Conservation (phyloP, 2,797 vertebrate genomes). For the Phylloscopus collybita region DNA sequence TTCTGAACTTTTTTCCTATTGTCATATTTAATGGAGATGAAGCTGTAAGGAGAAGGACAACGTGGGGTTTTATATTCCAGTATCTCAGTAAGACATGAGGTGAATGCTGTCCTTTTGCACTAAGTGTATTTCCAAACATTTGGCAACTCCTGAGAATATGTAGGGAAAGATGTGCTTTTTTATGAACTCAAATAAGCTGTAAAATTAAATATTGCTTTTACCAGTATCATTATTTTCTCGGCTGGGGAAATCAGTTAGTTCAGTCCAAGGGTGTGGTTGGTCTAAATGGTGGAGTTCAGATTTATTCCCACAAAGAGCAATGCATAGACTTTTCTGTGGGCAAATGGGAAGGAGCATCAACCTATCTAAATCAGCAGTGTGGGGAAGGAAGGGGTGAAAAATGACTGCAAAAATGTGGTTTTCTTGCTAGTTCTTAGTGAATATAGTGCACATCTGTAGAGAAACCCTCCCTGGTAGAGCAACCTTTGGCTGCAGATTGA, state of each 20-base stretch:
- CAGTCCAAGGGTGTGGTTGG: background rate
- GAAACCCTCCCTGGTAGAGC: background rate
- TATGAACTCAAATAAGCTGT: background rate
- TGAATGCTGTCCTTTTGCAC: background rate
- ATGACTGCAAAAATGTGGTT: background rate
- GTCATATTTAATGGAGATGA: background rate
- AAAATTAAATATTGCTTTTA: background rate
- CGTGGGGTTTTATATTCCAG: background rate
- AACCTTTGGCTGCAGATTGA: conserved; percentile 59
- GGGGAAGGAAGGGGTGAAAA: background rate
- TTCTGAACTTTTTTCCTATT: conserved; percentile 24
- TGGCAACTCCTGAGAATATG: background rate
- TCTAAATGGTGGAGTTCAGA: background rate
- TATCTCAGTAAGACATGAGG: background rate
- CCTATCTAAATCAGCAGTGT: background rate
- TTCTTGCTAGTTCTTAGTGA: background rate
- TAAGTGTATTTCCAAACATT: background rate
- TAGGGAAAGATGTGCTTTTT: background rate
- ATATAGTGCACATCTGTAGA: background rate
- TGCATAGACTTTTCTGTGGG: background rate
- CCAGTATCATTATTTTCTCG: background rate
- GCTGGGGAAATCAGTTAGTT: background rate
- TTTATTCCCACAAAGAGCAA: background rate
- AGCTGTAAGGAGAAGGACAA: background rate
- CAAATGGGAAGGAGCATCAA: background rate